Evolutionary conservation across 1,140 invertebrate genomes (phyloP), one percentile per base, ranked within the genome.

Genomic region (Phenacoccus solenopsis): DNA sequence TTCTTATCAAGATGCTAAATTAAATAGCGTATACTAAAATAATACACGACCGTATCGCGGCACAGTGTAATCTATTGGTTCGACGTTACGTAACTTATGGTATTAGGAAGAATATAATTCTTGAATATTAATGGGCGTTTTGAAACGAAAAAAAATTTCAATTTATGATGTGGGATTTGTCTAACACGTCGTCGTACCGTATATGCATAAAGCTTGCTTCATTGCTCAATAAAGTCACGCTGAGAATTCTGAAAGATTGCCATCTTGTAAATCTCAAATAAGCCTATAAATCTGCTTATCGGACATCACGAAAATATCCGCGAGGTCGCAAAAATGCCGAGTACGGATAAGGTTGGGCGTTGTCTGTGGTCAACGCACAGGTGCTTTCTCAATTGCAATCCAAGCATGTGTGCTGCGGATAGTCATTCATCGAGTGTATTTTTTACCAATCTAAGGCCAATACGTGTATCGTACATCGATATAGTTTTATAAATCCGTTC

Each of bases 241-340:
- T 64, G 59, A 16, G 59, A 64, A 64, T 10, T 64, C 9, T 27
- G 59, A 16, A 64, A 64, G 59, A 64, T 64, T 25, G 25, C 22
- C 59, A 64, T 64, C 59, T 3, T 64, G 21, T 25, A 9, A 64
- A 27, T 25, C 21, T 64, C 12, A 7, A 59, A 59, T 13, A 25
- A 64, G 59, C 59, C 21, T 64, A 64, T 64, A 64, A 64, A 64
- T 64, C 25, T 25, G 10, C 12, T 64, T 64, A 64, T 64, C 59
- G 20, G 59, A 4, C 59, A 64, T 64, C 59, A 64, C 59, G 59
- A 64, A 64, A 64, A 64, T 49, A 64, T 27, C 12, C 10, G 13
- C 59, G 59, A 64, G 59, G 59, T 64, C 59, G 59, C 59, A 22
- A 3, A 24, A 24, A 64, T 5, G 25, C 16, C 2, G 4, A 9